phyloP scores from a whole-genome alignment of 2,113 vertebrate genomes.

The Pagrus major region DNA sequence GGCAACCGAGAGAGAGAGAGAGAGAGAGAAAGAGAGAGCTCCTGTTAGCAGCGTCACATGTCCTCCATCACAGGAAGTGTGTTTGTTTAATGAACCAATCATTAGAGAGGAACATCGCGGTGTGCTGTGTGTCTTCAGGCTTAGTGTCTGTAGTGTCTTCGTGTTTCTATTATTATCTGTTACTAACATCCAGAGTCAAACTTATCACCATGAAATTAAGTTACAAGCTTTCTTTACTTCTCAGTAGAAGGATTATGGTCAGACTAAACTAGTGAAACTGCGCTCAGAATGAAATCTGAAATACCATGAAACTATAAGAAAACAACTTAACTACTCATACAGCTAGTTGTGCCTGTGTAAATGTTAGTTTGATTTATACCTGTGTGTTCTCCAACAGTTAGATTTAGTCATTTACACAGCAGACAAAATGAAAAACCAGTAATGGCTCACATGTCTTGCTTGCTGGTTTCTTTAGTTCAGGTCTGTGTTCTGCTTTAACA shows the following conservation, averaged over 20 bases:
- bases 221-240: too few species aligned
- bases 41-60: slow-evolving; percentile 25
- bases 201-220: too few species aligned
- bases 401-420: neutral
- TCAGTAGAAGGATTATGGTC: neutral
- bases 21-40: neutral
- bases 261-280: neutral
- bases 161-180: neutral
- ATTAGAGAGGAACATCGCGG: neutral
- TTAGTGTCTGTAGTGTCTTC: neutral
- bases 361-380: neutral
- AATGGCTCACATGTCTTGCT: too few species aligned
- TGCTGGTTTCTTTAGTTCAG: slow-evolving; percentile 6
- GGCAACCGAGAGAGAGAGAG: neutral
- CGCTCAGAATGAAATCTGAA: neutral
- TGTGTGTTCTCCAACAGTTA: neutral
- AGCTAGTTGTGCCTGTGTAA: too few species aligned
- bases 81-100: slow-evolving; percentile 21
- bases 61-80: slow-evolving; percentile 26
- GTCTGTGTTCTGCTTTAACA: neutral
- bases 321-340: too few species aligned
- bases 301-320: neutral
- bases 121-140: slow-evolving; percentile 11
- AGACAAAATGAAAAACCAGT: neutral
- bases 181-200: neutral